Evolutionary conservation across 2,888 invertebrate species (phyloP), one percentile per base, ranked within the genome.

Genomic region (Empis livida): DNA sequence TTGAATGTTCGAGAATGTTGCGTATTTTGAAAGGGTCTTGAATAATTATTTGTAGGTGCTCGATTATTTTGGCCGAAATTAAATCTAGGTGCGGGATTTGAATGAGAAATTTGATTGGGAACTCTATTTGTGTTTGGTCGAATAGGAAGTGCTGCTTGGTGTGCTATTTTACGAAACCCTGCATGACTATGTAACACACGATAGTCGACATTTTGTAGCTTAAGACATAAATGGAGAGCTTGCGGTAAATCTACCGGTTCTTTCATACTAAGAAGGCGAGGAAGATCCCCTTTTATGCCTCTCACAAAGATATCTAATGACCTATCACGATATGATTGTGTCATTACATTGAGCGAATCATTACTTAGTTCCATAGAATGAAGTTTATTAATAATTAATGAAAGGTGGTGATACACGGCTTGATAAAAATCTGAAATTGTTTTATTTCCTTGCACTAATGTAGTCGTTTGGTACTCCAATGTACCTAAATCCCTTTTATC

Each of bases 201-300:
- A 38, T 38, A 20, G 20, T 20, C 16, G 10, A 16, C 10, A 15
- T 52, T 53, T 38, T 53, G 39, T 10, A 52, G 9, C 17, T 51
- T 48, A 5, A 53, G 31, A 20, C 52, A 50, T 9, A 52, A 31
- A 16, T 53, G 48, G 4, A 53, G 35, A 10, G 53, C 55, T 35
- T 55, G 51, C 31, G 53, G 53, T 3, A 56, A 47, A 23, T 54
- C 51, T 13, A 35, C 43, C 10, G 53, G 55, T 46, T 56, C 54
- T 5, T 49, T 49, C 20, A 55, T 54, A 3, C 51, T 51, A 13
- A 53, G 45, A 15, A 54, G 43, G 14, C 45, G 30, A 11, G 52
- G 50, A 16, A 55, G 32, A 39, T 55, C 49, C n/a, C 49, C 40
- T 20, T 44, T 49, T 27, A 50, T 14, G n/a, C 49, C 49, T 14